Conservation (phyloP, 2,888 invertebrate genomes). For the Muscina levida region DNA sequence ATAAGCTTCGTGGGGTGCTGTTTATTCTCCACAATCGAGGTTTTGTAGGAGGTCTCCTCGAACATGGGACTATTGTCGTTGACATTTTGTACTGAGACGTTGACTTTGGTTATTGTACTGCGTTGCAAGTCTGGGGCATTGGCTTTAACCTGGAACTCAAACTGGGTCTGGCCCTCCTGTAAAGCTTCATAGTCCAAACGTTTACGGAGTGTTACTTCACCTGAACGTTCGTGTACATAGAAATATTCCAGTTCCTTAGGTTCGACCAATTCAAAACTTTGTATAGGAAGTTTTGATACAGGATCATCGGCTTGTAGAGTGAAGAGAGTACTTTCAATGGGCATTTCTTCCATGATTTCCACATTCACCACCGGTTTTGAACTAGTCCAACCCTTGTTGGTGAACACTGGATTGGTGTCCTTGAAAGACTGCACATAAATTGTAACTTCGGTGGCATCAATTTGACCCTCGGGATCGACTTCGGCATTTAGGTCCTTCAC, state of each 20-base stretch:
- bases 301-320: conserved; percentile 87
- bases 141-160: conserved; percentile 82
- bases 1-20: conserved; percentile 85
- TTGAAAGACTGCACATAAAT: conserved; percentile 89
- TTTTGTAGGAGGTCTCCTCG: conserved; percentile 85
- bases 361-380: conserved; percentile 85
- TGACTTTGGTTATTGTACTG: conserved; percentile 85
- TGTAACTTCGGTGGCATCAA: conserved; percentile 85
- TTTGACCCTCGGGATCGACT: conserved; percentile 84
- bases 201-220: conserved; percentile 87
- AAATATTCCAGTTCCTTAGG: conserved; percentile 81
- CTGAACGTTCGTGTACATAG: conserved; percentile 84
- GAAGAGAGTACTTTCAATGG: conserved; percentile 86
- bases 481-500: conserved; percentile 87
- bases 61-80: conserved; percentile 90
- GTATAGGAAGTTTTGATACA: conserved; percentile 83
- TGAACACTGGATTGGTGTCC: conserved; percentile 88
- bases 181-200: conserved; percentile 89
- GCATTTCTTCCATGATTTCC: conserved; percentile 88
- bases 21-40: conserved; percentile 86
- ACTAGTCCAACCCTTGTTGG: conserved; percentile 86
- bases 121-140: conserved; percentile 78
- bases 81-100: conserved; percentile 86
- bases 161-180: conserved; percentile 76
- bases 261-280: conserved; percentile 83